Base-by-base conservation (phyloP, 1,140 invertebrate genomes). In the Pseudomyrmex gracilis region DNA sequence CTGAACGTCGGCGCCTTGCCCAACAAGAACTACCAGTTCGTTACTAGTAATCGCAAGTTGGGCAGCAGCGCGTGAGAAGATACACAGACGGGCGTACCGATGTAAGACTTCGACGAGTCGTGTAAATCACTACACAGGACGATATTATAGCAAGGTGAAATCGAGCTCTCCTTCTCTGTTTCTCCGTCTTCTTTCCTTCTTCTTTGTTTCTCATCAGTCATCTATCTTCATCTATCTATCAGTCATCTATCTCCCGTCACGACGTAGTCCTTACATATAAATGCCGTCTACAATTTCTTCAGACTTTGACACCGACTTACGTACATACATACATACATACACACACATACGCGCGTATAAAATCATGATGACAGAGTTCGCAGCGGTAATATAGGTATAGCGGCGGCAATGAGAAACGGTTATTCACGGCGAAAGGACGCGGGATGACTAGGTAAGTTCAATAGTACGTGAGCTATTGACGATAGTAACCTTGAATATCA, bases 1-100 rank as follows among this genome's bases (percentile, higher is more conserved):
- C 93, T 97, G 51, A 97, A 97, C 92, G 97, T 97, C 86, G 96
- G 96, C 53, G 91, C 94, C 0, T 3, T 93, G 1, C 92, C 93
- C 0, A 70, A 58, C 8, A 51, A 67, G 2, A 89, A 89, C 63
- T 90, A 87, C 73, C 53, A 88, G 9, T 91, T 66, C 9, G 22
- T 17, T 45, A 73, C 64, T 34, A 90, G 83, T 53, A 82, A 86
- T 58, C 82, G 86, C n/a, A 76, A 71, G n/a, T 60, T 73, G 57
- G 82, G 66, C 24, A 86, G 64, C 73, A 87, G 89, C 90, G 88
- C 90, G 66, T 34, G 2, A 73, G 53, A 10, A 57, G 71, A 15
- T 5, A n/a, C n/a, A n/a, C n/a, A 24, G 51, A 57, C 12, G 12
- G 22, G 58, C 45, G 43, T 58, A 84, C 47, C 49, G 57, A 80